Percentiles rank a stretch among this genome's conserved stretches.
phyloP scores from a whole-genome alignment of 2,113 vertebrate genomes.

The Menidia beryllina region DNA sequence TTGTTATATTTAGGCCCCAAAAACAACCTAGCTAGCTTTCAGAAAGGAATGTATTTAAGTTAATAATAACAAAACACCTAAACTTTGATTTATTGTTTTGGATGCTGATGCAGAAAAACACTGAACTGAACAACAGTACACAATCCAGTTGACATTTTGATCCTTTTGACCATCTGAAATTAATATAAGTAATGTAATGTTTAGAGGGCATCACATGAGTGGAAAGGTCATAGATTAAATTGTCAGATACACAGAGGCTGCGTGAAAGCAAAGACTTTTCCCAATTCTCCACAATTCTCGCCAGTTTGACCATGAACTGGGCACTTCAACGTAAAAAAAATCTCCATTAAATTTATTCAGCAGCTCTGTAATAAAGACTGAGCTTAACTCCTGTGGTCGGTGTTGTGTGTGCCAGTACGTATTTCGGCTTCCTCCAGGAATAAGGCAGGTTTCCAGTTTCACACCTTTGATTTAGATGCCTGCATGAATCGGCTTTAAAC shows the following conservation, averaged over 20 bases:
- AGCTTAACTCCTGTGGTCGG: background rate
- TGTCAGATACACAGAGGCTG: constrained; percentile 18
- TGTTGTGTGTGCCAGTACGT: background rate
- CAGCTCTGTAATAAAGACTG: constrained; percentile 19
- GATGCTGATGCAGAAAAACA: background rate
- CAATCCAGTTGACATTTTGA: too few relatives aligned
- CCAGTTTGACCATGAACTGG: constrained; percentile 48
- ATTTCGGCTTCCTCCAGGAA: background rate
- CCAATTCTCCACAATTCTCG: constrained; percentile 29
- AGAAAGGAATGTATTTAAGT: background rate
- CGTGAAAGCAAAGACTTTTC: constrained; percentile 22
- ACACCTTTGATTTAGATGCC: background rate
- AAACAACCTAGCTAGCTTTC: background rate
- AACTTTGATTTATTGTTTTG: background rate
- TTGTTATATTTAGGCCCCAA: background rate
- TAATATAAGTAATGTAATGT: background rate
- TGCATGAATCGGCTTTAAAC: background rate
- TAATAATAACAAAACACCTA: background rate
- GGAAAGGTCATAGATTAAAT: constrained; percentile 32
- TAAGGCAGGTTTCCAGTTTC: background rate
- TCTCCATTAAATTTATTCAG: constrained; percentile 45
- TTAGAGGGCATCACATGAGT: background rate
- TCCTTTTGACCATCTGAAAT: too few relatives aligned
- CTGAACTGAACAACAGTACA: too few relatives aligned
- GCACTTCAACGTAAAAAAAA: constrained; percentile 50